phyloP scores from a whole-genome alignment of 2,888 invertebrate genomes.

The Drosophila bunnanda region DNA sequence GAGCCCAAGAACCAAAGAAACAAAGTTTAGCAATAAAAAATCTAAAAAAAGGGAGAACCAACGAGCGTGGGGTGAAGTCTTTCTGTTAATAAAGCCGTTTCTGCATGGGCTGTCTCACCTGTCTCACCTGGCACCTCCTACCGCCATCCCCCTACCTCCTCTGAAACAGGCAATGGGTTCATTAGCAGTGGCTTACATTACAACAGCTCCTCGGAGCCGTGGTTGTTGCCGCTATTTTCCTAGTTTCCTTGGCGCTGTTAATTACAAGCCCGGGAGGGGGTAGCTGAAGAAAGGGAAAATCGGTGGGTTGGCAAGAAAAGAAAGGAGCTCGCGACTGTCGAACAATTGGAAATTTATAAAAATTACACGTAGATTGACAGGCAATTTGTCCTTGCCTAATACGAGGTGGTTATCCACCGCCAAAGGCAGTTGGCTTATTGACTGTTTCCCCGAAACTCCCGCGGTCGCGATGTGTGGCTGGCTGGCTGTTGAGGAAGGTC shows the following conservation, averaged over 20 bases:
- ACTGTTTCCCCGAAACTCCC: slow-evolving; percentile 42
- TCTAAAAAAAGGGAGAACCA: slow-evolving; percentile 62
- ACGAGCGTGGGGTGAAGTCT: slow-evolving; percentile 17
- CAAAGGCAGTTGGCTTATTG: slow-evolving; percentile 57
- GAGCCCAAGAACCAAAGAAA: slow-evolving; percentile 51
- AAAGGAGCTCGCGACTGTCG: slow-evolving; percentile 20
- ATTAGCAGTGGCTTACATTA: slow-evolving; percentile 64
- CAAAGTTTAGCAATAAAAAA: slow-evolving; percentile 79
- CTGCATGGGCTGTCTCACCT: slow-evolving; percentile 60
- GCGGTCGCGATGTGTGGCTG: slow-evolving; percentile 58
- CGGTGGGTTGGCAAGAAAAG: neutral
- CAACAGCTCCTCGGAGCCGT: slow-evolving; percentile 43
- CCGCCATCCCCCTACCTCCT: neutral
- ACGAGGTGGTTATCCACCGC: slow-evolving; percentile 59
- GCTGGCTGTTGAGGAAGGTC: slow-evolving; percentile 37
- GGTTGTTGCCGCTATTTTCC: slow-evolving; percentile 36
- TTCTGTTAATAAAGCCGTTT: slow-evolving; percentile 76
- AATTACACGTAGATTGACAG: slow-evolving; percentile 81
- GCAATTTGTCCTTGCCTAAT: slow-evolving; percentile 76
- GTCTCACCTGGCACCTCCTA: slow-evolving; percentile 30
- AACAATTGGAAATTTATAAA: slow-evolving; percentile 74
- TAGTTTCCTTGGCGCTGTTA: slow-evolving; percentile 57
- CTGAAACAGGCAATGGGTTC: slow-evolving; percentile 40
- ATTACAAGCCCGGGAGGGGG: slow-evolving; percentile 59
- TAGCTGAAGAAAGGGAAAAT: neutral